phyloP scores from a whole-genome alignment of 1,140 invertebrate species.

The Euwallacea similis region DNA sequence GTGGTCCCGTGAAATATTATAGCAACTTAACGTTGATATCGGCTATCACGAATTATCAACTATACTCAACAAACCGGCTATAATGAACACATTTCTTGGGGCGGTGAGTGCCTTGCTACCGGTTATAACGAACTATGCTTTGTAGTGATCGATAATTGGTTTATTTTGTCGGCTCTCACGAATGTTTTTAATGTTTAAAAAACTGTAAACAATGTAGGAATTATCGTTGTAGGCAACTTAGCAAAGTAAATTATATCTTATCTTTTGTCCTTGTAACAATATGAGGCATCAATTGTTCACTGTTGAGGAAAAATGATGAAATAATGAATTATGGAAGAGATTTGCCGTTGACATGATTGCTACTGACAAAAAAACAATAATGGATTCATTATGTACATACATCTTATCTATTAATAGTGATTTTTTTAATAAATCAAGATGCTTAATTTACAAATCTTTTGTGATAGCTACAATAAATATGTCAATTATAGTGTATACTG shows the following conservation, averaged over 20 bases:
- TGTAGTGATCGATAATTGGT: neutral
- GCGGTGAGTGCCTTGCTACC: neutral
- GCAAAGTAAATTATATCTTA: too few species aligned
- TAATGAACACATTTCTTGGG: conserved; percentile 4
- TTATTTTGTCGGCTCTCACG: neutral
- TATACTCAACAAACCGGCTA: neutral
- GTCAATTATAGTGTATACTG: neutral
- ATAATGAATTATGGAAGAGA: too few species aligned
- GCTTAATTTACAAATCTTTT: neutral
- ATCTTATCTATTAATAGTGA: neutral
- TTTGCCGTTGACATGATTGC: too few species aligned
- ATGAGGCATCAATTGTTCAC: too few species aligned
- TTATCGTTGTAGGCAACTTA: neutral
- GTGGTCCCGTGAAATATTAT: neutral
- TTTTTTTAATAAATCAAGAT: neutral
- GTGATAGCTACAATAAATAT: neutral
- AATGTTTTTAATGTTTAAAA: neutral
- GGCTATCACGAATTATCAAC: neutral
- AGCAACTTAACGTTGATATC: neutral
- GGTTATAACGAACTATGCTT: neutral
- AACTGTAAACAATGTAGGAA: neutral
- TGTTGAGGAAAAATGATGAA: too few species aligned
- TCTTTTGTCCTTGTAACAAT: too few species aligned
- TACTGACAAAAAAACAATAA: too few species aligned
- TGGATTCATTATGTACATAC: too few species aligned